phyloP scores from a whole-genome alignment of 2,888 invertebrate genomes.

The Anoplius nigerrimus region DNA sequence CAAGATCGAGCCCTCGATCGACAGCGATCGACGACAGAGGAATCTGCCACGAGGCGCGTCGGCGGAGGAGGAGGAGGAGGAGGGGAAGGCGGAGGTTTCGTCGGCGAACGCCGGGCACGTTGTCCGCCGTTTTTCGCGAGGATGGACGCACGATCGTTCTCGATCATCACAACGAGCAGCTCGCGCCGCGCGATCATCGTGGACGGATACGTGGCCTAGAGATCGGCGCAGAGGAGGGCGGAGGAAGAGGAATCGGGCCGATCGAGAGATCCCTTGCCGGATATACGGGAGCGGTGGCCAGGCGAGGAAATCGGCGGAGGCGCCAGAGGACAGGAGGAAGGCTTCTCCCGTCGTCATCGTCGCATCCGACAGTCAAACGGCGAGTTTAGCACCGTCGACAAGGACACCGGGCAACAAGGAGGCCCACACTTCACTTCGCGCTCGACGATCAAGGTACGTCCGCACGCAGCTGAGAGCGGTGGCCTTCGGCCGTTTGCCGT shows the following conservation, averaged over 20 bases:
- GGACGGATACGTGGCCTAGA: slow-evolving; percentile 36
- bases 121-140: slow-evolving; percentile 31
- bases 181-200: slow-evolving; percentile 35
- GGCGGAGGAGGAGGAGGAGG: no score
- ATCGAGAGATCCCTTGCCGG: no score
- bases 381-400: slow-evolving; percentile 57
- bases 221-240: background rate
- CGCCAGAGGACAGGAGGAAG: slow-evolving; percentile 19
- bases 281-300: background rate
- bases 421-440: slow-evolving; percentile 62
- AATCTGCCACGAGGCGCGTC: no score
- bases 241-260: background rate
- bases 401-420: slow-evolving; percentile 62
- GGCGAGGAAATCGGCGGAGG: slow-evolving; percentile 18
- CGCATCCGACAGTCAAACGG: slow-evolving; percentile 48
- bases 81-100: no score
- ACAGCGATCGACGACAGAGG: no score
- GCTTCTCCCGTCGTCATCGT: slow-evolving; percentile 25
- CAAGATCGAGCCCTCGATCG: background rate
- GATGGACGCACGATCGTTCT: slow-evolving; percentile 56
- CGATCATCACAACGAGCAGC: slow-evolving; percentile 40
- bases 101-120: background rate
- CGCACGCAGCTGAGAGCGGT: slow-evolving; percentile 43
- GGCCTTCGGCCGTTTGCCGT: slow-evolving; percentile 57
- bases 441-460: slow-evolving; percentile 68